phyloP scores from a whole-genome alignment of 1,140 invertebrate species.

The Listronotus bonariensis region DNA sequence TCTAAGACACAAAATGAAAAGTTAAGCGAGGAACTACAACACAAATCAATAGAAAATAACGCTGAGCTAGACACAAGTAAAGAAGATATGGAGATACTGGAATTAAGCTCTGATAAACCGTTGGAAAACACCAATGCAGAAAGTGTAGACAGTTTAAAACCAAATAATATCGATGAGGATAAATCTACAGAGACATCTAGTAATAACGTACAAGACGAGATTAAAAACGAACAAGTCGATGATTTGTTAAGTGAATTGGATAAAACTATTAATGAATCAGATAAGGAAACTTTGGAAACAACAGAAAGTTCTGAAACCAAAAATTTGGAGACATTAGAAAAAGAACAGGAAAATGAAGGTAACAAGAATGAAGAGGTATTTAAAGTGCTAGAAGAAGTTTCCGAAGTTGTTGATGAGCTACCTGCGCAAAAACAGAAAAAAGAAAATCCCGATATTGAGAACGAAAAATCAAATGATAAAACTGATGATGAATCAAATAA shows the following conservation, averaged over 20 bases:
- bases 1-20: too few species aligned
- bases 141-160: not conserved
- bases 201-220: not conserved
- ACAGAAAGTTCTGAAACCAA: not conserved
- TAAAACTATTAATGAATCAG: conserved; percentile 6
- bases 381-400: conserved; percentile 13
- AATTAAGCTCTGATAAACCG: not conserved
- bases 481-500: conserved; percentile 21
- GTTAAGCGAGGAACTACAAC: not conserved
- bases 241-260: conserved; percentile 5
- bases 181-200: not conserved
- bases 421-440: not conserved
- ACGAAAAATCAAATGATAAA: conserved; percentile 29
- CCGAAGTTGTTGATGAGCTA: conserved; percentile 5
- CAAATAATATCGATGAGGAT: not conserved
- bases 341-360: conserved; percentile 1
- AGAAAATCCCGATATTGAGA: not conserved
- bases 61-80: not conserved
- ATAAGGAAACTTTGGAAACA: not conserved
- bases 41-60: not conserved
- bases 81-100: not conserved
- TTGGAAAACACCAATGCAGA: not conserved
- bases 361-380: not conserved
- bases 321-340: not conserved
- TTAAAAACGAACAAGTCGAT: not conserved